Evolutionary conservation across 1,140 invertebrate species (phyloP).

Genomic region (Macrotrachela quadricornifera): DNA sequence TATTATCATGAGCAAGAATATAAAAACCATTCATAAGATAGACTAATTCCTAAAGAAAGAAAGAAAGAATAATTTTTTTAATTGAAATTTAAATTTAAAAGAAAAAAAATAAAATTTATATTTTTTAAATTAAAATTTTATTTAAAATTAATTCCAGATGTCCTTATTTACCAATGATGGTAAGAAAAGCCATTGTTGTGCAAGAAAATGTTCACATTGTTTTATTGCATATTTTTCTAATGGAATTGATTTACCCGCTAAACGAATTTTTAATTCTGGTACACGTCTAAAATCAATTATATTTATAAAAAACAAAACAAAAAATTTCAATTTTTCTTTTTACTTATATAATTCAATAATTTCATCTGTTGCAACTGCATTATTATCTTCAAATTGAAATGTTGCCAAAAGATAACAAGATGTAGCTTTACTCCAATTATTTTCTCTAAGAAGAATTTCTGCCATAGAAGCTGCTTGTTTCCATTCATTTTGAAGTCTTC

Average conservation of each 20-base stretch:
- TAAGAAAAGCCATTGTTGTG: slow-evolving; percentile 49
- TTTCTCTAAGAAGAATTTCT: slow-evolving; percentile 46
- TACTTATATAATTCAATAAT: too few species aligned
- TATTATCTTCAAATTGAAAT: slow-evolving; percentile 25
- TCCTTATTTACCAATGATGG: slow-evolving; percentile 41
- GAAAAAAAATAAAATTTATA: too few species aligned
- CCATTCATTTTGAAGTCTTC: too few species aligned
- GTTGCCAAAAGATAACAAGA: slow-evolving; percentile 70
- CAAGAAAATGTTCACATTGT: slow-evolving; percentile 53
- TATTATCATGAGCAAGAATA: too few species aligned
- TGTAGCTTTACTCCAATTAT: slow-evolving; percentile 69
- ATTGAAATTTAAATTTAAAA: too few species aligned
- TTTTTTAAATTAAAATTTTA: too few species aligned
- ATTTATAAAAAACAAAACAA: background rate
- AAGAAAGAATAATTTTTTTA: too few species aligned
- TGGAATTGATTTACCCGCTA: slow-evolving; percentile 81
- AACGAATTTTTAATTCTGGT: slow-evolving; percentile 57
- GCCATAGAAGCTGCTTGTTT: slow-evolving; percentile 23
- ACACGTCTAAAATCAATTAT: slow-evolving; percentile 39
- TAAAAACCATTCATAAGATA: too few species aligned
- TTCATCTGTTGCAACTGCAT: too few species aligned
- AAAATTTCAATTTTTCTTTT: too few species aligned
- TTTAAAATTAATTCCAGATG: too few species aligned
- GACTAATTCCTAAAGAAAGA: too few species aligned
- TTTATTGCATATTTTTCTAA: slow-evolving; percentile 82